phyloP scores from a whole-genome alignment of 2,113 vertebrate species.

The Stegostoma tigrinum region DNA sequence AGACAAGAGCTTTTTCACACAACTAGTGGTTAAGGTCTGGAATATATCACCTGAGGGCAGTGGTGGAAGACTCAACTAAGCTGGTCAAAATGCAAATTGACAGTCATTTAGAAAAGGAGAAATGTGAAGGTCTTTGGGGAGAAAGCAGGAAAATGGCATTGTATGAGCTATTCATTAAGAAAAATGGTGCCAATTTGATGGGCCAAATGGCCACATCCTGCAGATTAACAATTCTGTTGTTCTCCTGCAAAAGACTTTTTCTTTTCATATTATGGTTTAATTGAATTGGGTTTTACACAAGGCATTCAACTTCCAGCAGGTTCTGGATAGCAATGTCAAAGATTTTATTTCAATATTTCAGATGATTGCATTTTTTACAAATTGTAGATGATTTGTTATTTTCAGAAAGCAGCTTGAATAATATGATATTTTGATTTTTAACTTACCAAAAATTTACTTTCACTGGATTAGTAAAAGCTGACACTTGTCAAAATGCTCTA shows the following conservation, averaged over 20 bases:
- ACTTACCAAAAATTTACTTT: background rate
- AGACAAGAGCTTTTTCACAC: too few species aligned
- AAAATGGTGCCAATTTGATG: too few species aligned
- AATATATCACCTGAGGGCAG: too few species aligned
- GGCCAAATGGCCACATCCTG: too few species aligned
- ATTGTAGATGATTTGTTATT: background rate
- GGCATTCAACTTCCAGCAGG: background rate
- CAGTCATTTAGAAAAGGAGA: too few species aligned
- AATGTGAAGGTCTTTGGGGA: too few species aligned
- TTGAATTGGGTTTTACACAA: background rate
- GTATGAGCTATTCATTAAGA: too few species aligned
- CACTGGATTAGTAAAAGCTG: background rate
- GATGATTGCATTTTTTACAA: background rate
- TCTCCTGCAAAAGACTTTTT: background rate
- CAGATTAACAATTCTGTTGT: too few species aligned
- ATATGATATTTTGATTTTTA: background rate
- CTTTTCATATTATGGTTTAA: background rate
- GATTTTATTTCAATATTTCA: background rate
- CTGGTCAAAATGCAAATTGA: too few species aligned
- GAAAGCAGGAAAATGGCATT: too few species aligned
- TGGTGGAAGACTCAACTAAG: too few species aligned
- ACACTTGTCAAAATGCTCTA: background rate
- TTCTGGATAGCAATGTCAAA: background rate
- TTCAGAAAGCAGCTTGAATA: background rate
- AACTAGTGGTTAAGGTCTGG: too few species aligned